Evolutionary conservation across 2,888 invertebrate species (phyloP), one percentile per base, ranked within the genome.

Genomic region (Limnephilus rhombicus): DNA sequence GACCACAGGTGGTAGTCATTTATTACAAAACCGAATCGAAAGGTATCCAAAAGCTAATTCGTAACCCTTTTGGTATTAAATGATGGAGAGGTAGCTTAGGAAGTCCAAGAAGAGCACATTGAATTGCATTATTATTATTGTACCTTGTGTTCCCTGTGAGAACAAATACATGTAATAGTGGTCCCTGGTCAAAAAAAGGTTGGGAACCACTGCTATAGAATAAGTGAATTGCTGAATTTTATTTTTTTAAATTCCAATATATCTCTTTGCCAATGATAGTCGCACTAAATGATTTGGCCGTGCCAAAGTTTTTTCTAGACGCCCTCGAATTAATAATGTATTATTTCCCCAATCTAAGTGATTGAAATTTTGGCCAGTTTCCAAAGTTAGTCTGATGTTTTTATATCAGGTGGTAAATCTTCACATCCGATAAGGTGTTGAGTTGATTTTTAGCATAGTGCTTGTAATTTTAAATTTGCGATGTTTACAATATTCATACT

Each of bases 391-490:
- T 68, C 68, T n/a, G 68, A 68, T 24, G 68, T 68, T 68, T 68
- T 68, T 68, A 68, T 24, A 68, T 24, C 68, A 24, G 68, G 68
- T 68, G 68, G 24, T 68, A 68, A 68, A 68, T 68, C 68, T 68
- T 68, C 68, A 7, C 0, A 68, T 68, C 68, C 24, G 68, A 68
- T 68, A 68, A 24, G 68, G 68, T 68, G 68, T 68, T n/a, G 68
- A 68, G 24, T 68, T 68, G 68, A 68, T 24, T 85, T 41, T 34
- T 3, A 85, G 85, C 34, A 29, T 15, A 45, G 85, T 15, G n/a
- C 24, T 85, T 85, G 11, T 85, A 85, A 85, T 37, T 85, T 85
- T 37, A 18, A 85, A 68, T 68, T 41, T 41, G 45, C 37, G 37
- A 11, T 41, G 86, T 29, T 86, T 86, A 86, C 15, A 29, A 13